Percentiles rank a stretch among this genome's conserved stretches.
These are phyloP conservation scores for Troides aeacus DNA, from an alignment of 2,888 invertebrate species.

Conservation along the genomic window DNA sequence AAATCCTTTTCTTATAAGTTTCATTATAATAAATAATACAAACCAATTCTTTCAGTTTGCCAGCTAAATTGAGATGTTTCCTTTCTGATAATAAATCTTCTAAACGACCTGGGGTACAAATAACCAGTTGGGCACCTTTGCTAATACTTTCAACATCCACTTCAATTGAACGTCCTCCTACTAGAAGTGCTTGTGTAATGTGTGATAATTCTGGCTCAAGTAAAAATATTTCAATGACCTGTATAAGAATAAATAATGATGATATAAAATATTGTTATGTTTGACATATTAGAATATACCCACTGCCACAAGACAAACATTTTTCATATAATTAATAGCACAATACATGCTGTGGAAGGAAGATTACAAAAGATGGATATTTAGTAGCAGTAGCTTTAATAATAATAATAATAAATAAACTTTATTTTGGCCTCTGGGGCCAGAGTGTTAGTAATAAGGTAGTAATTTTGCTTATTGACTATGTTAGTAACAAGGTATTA, in stretches of 20 bases:
- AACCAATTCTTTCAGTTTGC: slow-evolving; percentile 88
- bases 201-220: slow-evolving; percentile 69
- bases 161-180: slow-evolving; percentile 92
- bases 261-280: not conserved
- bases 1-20: not conserved
- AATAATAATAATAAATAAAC: too few relatives aligned
- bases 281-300: too few relatives aligned
- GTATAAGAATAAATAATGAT: slow-evolving; percentile 8
- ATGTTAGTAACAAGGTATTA: too few relatives aligned
- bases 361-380: too few relatives aligned
- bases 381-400: too few relatives aligned
- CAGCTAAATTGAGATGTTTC: slow-evolving; percentile 84
- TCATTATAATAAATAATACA: slow-evolving; percentile 39
- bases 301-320: too few relatives aligned
- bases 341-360: too few relatives aligned
- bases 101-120: slow-evolving; percentile 96
- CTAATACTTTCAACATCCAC: slow-evolving; percentile 85
- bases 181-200: slow-evolving; percentile 81
- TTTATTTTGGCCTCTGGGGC: too few relatives aligned
- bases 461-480: too few relatives aligned
- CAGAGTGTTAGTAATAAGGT: too few relatives aligned
- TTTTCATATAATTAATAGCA: too few relatives aligned
- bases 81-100: slow-evolving; percentile 90
- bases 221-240: slow-evolving; percentile 77
- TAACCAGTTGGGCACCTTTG: slow-evolving; percentile 90